phyloP scores from a whole-genome alignment of 2,797 vertebrate species.

The Mormyrus proboscirostris region DNA sequence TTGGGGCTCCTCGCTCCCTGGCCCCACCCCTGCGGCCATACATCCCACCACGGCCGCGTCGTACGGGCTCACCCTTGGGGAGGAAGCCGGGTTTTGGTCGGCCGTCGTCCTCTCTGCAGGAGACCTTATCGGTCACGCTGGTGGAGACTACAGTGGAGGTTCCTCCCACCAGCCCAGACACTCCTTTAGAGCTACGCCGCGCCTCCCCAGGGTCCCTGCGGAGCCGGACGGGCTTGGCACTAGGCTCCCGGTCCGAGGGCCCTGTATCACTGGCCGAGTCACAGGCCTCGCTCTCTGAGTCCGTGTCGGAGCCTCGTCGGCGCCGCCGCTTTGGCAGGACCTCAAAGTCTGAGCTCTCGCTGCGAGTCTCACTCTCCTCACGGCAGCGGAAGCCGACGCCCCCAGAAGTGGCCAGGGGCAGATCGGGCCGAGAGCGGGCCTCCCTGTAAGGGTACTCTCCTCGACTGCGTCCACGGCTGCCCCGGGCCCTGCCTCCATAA shows the following conservation, averaged over 20 bases:
- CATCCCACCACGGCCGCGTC: slow-evolving; percentile 83
- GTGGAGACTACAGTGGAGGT: slow-evolving; percentile 44
- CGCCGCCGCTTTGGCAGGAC: slow-evolving; percentile 87
- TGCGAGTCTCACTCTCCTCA: slow-evolving; percentile 96
- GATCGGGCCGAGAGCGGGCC: slow-evolving; percentile 73
- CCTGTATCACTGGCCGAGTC: slow-evolving; percentile 92
- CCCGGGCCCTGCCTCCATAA: slow-evolving; percentile 80
- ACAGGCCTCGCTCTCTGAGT: slow-evolving; percentile 91
- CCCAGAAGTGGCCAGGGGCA: slow-evolving; percentile 56
- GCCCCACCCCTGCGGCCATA: slow-evolving; percentile 76
- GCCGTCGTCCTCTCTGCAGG: slow-evolving; percentile 68
- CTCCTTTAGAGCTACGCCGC: slow-evolving; percentile 37
- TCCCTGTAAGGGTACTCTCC: slow-evolving; percentile 88
- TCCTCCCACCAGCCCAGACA: slow-evolving; percentile 29
- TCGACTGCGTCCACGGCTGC: slow-evolving; percentile 76
- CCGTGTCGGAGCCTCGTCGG: slow-evolving; percentile 87
- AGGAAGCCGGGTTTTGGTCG: slow-evolving; percentile 89
- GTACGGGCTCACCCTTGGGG: slow-evolving; percentile 90
- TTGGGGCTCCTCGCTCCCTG: slow-evolving; percentile 76
- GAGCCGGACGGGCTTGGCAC: slow-evolving; percentile 60
- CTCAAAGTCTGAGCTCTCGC: slow-evolving; percentile 96
- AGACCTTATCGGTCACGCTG: slow-evolving; percentile 52
- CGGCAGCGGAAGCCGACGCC: slow-evolving; percentile 72
- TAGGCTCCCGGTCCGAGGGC: slow-evolving; percentile 86
- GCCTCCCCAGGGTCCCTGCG: slow-evolving; percentile 57